Evolutionary conservation across 2,113 vertebrate species (phyloP), one percentile per base, ranked within the genome.

Genomic region (Paratilapia polleni): DNA sequence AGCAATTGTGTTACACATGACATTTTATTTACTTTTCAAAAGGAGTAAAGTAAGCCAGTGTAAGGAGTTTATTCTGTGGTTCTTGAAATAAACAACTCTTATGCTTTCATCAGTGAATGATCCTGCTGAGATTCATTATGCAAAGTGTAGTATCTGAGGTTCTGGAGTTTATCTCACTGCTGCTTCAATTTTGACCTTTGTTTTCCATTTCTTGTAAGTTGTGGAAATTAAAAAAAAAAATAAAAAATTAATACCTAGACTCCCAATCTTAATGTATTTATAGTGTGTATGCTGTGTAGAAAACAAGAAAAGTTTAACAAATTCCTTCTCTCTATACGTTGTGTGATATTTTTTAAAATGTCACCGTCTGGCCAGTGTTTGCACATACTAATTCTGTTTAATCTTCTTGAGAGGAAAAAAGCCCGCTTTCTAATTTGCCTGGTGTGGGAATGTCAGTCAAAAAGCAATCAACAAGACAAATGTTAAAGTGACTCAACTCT

Each of bases 391-490:
- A 83, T 58, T 86, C 54, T 62, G 74, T 91, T 84, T 79, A 20
- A 60, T 75, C 26, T 76, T 61, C 64, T 78, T 13, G n/a, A 90
- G 79, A 78, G 63, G 38, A 31, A 63, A 38, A 41, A 38, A 47
- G 11, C 63, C 66, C 59, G 63, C 57, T 14, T 75, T 86, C 87
- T 84, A 84, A 81, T 80, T 78, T 84, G 52, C 38, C 86, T 77
- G 82, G 85, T 77, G 43, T 17, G 58, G 70, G 83, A 80, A 77
- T 60, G 79, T 76, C 84, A 89, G 43, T 90, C 83, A 90, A 78
- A 90, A 79, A 78, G 80, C 78, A 93, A 93, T 92, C 89, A 86
- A 92, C 92, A 87, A 89, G 87, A 78, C 87, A 88, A 90, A 91
- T 80, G 80, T 57, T 81, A 76, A 83, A 83, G 83, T 81, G 79